Conservation (phyloP, 1,140 invertebrate species). For the Asbolus verrucosus region DNA sequence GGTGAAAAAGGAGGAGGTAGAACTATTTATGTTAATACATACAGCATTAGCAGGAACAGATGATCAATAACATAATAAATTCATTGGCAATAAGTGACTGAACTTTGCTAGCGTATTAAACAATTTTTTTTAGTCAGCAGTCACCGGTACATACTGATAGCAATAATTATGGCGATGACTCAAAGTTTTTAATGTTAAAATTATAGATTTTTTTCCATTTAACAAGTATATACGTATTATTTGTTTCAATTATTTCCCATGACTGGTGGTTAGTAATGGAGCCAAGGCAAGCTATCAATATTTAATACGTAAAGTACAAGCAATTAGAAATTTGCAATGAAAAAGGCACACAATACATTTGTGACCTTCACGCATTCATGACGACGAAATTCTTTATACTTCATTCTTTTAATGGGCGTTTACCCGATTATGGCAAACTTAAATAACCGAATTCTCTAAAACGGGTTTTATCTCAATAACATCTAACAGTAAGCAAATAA, state of each 20-base stretch:
- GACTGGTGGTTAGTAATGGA: slow-evolving; percentile 20
- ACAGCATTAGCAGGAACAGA: neutral
- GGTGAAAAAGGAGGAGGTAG: slow-evolving; percentile 30
- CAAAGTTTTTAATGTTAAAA: neutral
- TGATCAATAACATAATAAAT: slow-evolving; percentile 26
- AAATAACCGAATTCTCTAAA: too few species aligned
- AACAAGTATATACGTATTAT: neutral
- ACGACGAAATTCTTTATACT: slow-evolving; percentile 26
- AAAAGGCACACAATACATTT: slow-evolving; percentile 3
- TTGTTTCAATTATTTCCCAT: slow-evolving; percentile 32
- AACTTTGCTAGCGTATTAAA: too few species aligned
- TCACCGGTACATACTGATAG: too few species aligned
- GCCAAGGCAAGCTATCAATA: slow-evolving; percentile 36
- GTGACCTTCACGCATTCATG: slow-evolving; percentile 24
- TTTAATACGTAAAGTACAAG: slow-evolving; percentile 5
- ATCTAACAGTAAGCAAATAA: too few species aligned
- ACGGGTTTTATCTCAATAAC: neutral
- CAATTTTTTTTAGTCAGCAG: too few species aligned
- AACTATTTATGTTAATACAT: neutral
- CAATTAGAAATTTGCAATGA: slow-evolving; percentile 5
- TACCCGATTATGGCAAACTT: slow-evolving; percentile 7
- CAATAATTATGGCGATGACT: neutral
- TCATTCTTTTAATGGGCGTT: slow-evolving; percentile 14
- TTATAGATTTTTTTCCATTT: neutral
- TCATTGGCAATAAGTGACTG: neutral